Percentiles rank a stretch among this genome's conserved stretches.
Evolutionary conservation across 2,888 invertebrate species (phyloP).

Genomic region (Spisula subtruncata): DNA sequence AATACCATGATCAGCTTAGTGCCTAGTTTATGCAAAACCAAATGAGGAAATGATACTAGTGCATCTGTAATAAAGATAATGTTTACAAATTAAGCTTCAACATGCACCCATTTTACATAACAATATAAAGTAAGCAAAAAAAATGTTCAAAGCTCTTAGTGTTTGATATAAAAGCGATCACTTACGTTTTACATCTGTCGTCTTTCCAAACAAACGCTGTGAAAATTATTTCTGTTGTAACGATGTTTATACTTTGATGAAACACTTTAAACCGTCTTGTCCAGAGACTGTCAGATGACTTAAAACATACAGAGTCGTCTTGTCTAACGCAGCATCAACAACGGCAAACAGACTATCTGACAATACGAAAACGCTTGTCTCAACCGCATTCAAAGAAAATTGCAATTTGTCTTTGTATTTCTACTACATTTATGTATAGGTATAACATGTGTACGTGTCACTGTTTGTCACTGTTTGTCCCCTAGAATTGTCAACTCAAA

Average conservation of each 20-base stretch:
- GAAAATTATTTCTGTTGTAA: conserved; percentile 7
- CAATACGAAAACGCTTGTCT: conserved; percentile 1
- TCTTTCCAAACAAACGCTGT: neutral
- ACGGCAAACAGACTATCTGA: conserved; percentile 18
- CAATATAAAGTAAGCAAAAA: conserved; percentile 13
- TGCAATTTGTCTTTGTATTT: neutral
- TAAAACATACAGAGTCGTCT: conserved; percentile 8
- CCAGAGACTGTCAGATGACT: conserved; percentile 9
- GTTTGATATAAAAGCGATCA: conserved; percentile 17
- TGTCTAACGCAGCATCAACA: neutral
- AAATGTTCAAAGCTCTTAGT: neutral
- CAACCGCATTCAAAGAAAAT: conserved; percentile 5
- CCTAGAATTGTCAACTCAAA: neutral
- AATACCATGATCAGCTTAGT: neutral
- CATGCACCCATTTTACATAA: conserved; percentile 3
- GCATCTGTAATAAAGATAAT: neutral
- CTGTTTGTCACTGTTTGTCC: too few relatives aligned
- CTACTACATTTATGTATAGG: neutral
- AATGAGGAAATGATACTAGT: neutral
- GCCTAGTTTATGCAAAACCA: neutral
- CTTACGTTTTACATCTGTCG: conserved; percentile 15
- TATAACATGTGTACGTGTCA: neutral
- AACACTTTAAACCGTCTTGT: conserved; percentile 10
- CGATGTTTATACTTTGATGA: neutral
- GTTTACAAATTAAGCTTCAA: neutral